Evolutionary conservation across 2,113 vertebrate species (phyloP).

Genomic region (Rhagologus leucostigma): DNA sequence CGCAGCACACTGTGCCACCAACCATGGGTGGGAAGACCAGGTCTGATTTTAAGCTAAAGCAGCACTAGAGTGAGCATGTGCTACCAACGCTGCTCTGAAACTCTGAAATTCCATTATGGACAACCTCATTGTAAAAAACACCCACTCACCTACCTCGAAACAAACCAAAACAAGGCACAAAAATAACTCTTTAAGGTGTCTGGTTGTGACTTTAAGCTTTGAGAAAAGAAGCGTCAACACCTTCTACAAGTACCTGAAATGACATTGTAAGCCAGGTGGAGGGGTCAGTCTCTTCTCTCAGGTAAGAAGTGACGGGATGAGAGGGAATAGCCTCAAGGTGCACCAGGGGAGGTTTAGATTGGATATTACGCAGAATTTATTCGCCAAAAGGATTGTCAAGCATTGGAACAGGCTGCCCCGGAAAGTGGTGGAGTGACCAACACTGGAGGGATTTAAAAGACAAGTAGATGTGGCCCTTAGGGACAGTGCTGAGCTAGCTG

Average conservation of each 20-base stretch:
- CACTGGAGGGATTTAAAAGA: background rate
- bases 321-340: background rate
- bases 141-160: background rate
- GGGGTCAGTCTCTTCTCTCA: background rate
- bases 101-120: background rate
- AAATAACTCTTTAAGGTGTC: background rate
- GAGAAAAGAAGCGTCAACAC: background rate
- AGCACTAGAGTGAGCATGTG: accelerated
- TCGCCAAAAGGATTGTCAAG: background rate
- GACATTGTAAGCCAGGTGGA: background rate
- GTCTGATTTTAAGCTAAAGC: background rate
- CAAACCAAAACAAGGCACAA: background rate
- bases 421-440: background rate
- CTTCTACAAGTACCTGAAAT: background rate
- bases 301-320: background rate
- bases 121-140: background rate
- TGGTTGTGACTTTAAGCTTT: background rate
- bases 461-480: background rate
- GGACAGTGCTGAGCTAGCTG: background rate
- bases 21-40: background rate
- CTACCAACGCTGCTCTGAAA: accelerated
- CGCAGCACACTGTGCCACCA: accelerated
- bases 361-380: background rate
- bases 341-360: background rate
- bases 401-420: background rate